Evolutionary conservation across 2,888 invertebrate genomes (phyloP).

Genomic region (Saturnia japonica): DNA sequence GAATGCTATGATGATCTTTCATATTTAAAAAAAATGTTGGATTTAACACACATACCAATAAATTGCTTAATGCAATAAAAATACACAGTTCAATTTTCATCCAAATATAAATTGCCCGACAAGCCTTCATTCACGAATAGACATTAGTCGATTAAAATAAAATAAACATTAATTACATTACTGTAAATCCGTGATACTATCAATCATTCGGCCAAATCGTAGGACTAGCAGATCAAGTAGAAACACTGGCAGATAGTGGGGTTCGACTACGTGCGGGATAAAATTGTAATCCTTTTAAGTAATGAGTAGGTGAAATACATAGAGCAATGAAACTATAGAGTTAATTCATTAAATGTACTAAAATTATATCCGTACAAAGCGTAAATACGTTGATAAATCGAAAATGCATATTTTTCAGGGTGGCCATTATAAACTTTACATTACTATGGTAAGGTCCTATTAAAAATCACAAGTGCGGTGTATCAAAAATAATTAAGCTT

Average conservation of each 20-base stretch:
- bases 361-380: too few species aligned
- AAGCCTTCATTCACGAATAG: slow-evolving; percentile 4
- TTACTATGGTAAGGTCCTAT: too few species aligned
- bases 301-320: slow-evolving; percentile 63
- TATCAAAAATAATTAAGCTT: too few species aligned
- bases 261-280: slow-evolving; percentile 57
- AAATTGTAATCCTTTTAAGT: slow-evolving; percentile 80
- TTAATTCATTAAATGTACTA: neutral
- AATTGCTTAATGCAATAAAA: neutral
- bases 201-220: slow-evolving; percentile 62
- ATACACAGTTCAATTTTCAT: neutral
- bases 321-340: slow-evolving; percentile 47
- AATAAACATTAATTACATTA: slow-evolving; percentile 49
- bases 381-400: too few species aligned
- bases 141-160: neutral
- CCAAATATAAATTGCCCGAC: slow-evolving; percentile 34
- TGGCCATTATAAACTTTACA: too few species aligned
- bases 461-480: too few species aligned
- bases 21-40: neutral
- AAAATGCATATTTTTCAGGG: too few species aligned
- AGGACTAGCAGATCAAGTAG: slow-evolving; percentile 55
- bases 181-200: slow-evolving; percentile 51
- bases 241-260: slow-evolving; percentile 50
- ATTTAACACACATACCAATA: neutral
- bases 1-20: neutral